phyloP scores from a whole-genome alignment of 2,888 invertebrate species.

The Andrena trimmerana region DNA sequence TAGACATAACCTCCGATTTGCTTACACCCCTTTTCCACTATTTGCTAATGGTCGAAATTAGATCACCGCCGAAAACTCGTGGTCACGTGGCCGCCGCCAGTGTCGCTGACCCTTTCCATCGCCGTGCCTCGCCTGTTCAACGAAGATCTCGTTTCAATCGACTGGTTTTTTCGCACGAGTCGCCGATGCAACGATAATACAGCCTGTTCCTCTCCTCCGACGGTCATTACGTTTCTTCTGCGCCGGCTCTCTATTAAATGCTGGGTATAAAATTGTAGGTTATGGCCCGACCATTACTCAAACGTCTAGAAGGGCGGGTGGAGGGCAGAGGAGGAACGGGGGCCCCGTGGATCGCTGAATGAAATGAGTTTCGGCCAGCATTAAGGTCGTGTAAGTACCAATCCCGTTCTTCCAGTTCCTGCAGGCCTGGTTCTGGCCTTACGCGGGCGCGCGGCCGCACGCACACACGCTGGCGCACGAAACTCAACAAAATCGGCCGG shows the following conservation, averaged over 20 bases:
- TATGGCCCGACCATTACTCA: slow-evolving; percentile 66
- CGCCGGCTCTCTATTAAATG: slow-evolving; percentile 70
- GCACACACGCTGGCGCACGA: slow-evolving; percentile 28
- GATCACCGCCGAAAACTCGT: too few relatives aligned
- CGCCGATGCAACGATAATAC: slow-evolving; percentile 55
- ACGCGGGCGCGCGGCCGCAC: slow-evolving; percentile 26
- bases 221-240: slow-evolving; percentile 62
- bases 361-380: slow-evolving; percentile 70
- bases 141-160: slow-evolving; percentile 49
- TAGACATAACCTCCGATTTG: too few relatives aligned
- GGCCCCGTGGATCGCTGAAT: slow-evolving; percentile 67
- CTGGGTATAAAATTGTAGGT: slow-evolving; percentile 70
- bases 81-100: not conserved
- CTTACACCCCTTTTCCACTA: too few relatives aligned
- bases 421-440: slow-evolving; percentile 31
- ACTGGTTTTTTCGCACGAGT: slow-evolving; percentile 17
- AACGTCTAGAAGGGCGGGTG: slow-evolving; percentile 43
- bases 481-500: slow-evolving; percentile 55
- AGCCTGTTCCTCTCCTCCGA: not conserved
- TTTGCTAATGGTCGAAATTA: too few relatives aligned
- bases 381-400: slow-evolving; percentile 69
- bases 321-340: slow-evolving; percentile 13
- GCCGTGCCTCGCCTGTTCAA: not conserved
- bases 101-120: not conserved
- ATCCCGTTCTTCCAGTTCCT: slow-evolving; percentile 73